Evolutionary conservation across 92 coral and sea anemone species (phyloP).

Genomic region (Nematostella vectensis): DNA sequence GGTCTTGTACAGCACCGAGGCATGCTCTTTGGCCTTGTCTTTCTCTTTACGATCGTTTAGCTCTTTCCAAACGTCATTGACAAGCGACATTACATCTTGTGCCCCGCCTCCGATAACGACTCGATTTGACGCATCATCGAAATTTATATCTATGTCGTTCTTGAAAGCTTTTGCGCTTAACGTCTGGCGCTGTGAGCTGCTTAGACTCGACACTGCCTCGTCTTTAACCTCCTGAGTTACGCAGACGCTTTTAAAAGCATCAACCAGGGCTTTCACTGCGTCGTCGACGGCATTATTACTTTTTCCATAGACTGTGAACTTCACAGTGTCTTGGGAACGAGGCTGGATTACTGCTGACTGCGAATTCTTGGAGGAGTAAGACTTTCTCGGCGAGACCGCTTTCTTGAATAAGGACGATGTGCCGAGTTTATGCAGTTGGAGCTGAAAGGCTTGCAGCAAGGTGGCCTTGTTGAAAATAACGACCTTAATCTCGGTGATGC

Average conservation of each 20-base stretch:
- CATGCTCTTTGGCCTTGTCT: conserved; percentile 38
- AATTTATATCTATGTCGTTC: conserved; percentile 46
- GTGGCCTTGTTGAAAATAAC: conserved; percentile 42
- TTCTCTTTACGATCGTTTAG: conserved; percentile 43
- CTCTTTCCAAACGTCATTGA: conserved; percentile 49
- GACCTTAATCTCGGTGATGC: conserved; percentile 35
- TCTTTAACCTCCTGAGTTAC: conserved; percentile 34
- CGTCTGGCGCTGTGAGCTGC: conserved; percentile 18
- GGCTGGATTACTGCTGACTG: background rate
- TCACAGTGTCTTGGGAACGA: conserved; percentile 2
- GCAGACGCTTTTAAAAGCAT: conserved; percentile 34
- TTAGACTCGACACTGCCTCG: conserved; percentile 31
- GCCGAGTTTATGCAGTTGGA: conserved; percentile 4
- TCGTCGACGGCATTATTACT: conserved; percentile 12
- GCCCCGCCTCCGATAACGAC: conserved; percentile 58
- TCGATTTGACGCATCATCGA: conserved; percentile 34
- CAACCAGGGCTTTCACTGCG: conserved; percentile 25
- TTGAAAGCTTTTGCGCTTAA: conserved; percentile 29
- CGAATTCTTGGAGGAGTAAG: background rate
- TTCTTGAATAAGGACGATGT: background rate
- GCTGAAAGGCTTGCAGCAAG: conserved; percentile 37
- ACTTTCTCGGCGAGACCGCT: background rate
- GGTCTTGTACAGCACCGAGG: conserved; percentile 40
- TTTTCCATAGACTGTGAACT: conserved; percentile 8
- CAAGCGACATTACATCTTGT: conserved; percentile 38